These are phyloP conservation scores for Butorides virescens DNA, from an alignment of 2,113 vertebrate genomes.

Conservation along the genomic window DNA sequence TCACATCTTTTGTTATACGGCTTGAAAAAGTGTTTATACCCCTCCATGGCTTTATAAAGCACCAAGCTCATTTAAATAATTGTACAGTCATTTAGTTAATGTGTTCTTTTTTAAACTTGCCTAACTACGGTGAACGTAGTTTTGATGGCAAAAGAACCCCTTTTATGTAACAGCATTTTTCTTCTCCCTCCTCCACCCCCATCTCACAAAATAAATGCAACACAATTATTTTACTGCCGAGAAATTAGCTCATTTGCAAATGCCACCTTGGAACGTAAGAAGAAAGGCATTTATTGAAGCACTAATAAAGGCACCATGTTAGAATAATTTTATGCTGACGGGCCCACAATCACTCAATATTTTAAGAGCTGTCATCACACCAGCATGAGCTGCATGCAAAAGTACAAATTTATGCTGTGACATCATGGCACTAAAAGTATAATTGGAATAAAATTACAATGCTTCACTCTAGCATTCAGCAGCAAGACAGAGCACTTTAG, in stretches of 20 bases:
- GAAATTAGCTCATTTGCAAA: conserved; percentile 87
- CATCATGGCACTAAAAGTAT: conserved; percentile 80
- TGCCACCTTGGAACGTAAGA: conserved; percentile 80
- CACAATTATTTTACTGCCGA: conserved; percentile 81
- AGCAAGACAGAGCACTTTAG: conserved; percentile 54
- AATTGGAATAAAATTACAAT: conserved; percentile 84
- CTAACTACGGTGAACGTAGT: conserved; percentile 69
- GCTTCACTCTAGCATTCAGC: conserved; percentile 65
- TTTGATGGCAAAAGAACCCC: conserved; percentile 79
- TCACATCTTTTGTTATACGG: conserved; percentile 57
- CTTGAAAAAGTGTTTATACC: conserved; percentile 67
- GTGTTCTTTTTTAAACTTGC: conserved; percentile 76
- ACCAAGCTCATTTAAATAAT: conserved; percentile 78
- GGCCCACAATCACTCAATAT: conserved; percentile 82
- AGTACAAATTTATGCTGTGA: conserved; percentile 85
- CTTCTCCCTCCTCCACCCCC: conserved; percentile 14
- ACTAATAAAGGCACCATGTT: conserved; percentile 83
- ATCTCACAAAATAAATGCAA: conserved; percentile 77
- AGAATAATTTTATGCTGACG: conserved; percentile 86
- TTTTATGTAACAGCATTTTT: conserved; percentile 79
- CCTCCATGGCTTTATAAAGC: conserved; percentile 68
- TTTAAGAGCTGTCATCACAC: conserved; percentile 86
- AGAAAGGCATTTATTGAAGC: conserved; percentile 86
- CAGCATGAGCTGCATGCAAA: conserved; percentile 81
- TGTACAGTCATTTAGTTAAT: conserved; percentile 81